phyloP scores from a whole-genome alignment of 2,113 vertebrate species.

The Daubentonia madagascariensis region DNA sequence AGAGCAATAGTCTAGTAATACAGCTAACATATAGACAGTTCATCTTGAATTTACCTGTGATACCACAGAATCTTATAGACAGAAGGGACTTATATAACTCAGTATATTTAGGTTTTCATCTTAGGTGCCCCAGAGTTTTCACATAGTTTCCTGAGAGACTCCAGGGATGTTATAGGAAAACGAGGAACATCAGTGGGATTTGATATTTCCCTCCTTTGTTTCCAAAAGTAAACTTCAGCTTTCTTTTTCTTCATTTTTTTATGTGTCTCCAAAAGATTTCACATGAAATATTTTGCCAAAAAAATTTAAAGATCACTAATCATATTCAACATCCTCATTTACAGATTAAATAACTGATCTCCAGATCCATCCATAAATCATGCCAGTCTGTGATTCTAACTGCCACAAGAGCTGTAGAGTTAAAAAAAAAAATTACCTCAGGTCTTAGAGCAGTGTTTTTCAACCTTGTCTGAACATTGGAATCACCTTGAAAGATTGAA shows the following conservation, averaged over 20 bases:
- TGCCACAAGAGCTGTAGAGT: neutral
- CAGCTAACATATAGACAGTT: neutral
- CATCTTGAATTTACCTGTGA: neutral
- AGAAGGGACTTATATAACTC: neutral
- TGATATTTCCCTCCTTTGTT: neutral
- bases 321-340: neutral
- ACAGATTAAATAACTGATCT: neutral
- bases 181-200: neutral
- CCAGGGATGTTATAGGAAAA: neutral
- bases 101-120: neutral
- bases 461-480: neutral
- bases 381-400: neutral
- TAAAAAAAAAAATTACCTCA: neutral
- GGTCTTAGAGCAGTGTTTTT: neutral
- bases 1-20: neutral
- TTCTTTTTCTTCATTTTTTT: neutral
- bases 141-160: neutral
- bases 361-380: neutral
- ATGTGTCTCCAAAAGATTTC: neutral
- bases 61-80: neutral
- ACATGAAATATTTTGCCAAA: neutral
- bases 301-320: neutral
- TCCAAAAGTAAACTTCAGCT: neutral
- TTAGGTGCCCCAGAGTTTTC: neutral
- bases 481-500: conserved; percentile 42